phyloP scores from a whole-genome alignment of 2,888 invertebrate species.

The Eupeodes latifasciatus region DNA sequence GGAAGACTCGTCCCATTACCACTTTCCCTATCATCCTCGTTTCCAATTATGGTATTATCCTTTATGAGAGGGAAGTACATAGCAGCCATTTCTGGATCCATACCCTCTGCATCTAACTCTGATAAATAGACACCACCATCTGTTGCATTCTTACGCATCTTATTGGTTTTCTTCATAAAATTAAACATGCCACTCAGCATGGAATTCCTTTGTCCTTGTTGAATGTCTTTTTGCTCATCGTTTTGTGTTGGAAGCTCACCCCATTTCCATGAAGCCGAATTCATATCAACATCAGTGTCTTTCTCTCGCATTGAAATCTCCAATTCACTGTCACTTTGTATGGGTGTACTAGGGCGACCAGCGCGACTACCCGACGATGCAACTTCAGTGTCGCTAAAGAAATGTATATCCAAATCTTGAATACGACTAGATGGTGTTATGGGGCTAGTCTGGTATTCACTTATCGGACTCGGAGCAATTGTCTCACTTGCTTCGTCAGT shows the following conservation, averaged over 20 bases:
- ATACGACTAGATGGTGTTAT: conserved; percentile 83
- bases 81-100: conserved; percentile 96
- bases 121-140: conserved; percentile 93
- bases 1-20: conserved; percentile 98
- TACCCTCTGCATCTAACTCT: conserved; percentile 92
- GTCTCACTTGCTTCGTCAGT: conserved; percentile 79
- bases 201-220: conserved; percentile 85
- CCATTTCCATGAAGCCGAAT: conserved; percentile 92
- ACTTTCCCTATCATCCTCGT: conserved; percentile 97
- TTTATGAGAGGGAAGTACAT: conserved; percentile 90
- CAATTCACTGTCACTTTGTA: conserved; percentile 97
- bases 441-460: conserved; percentile 78
- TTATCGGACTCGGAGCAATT: conserved; percentile 78
- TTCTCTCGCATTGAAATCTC: conserved; percentile 87
- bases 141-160: conserved; percentile 86
- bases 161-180: conserved; percentile 92
- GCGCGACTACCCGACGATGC: conserved; percentile 88
- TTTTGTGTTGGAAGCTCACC: conserved; percentile 90
- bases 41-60: conserved; percentile 57
- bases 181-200: conserved; percentile 96
- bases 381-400: conserved; percentile 97
- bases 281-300: conserved; percentile 79
- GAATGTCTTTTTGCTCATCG: conserved; percentile 79
- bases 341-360: conserved; percentile 92
- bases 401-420: conserved; percentile 90